These are phyloP conservation scores for Deroplatys truncata DNA, from an alignment of 2,888 invertebrate genomes.

Conservation along the genomic window DNA sequence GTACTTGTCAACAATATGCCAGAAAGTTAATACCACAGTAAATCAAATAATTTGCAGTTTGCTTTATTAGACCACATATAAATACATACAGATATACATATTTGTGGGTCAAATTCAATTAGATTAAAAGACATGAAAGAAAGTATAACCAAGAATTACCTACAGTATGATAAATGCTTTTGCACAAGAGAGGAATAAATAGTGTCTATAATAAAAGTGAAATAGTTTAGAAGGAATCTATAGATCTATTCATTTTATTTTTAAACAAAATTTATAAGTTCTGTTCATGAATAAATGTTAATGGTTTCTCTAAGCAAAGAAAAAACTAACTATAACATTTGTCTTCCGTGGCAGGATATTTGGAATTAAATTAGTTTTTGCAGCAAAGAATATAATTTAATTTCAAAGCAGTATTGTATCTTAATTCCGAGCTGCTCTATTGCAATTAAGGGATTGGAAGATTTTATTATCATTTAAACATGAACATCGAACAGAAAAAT, in stretches of 20 bases:
- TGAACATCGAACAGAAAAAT: not conserved
- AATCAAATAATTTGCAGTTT: not conserved
- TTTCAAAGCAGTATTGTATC: too few species aligned
- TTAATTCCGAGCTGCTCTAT: too few species aligned
- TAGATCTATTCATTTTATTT: not conserved
- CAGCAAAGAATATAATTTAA: too few species aligned
- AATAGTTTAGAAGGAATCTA: not conserved
- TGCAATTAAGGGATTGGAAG: too few species aligned
- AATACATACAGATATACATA: not conserved
- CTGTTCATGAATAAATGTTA: not conserved
- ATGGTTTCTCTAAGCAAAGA: not conserved
- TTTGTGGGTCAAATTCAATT: not conserved
- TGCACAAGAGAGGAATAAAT: not conserved
- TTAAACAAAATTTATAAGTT: not conserved
- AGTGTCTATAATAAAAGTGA: not conserved
- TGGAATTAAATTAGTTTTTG: too few species aligned
- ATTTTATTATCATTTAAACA: not conserved
- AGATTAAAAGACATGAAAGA: not conserved
- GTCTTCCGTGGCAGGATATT: too few species aligned
- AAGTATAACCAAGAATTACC: not conserved
- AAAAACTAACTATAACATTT: too few species aligned
- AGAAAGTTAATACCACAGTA: too few species aligned
- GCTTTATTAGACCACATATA: not conserved
- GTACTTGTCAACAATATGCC: too few species aligned
- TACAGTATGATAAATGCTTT: not conserved